Evolutionary conservation across 2,888 invertebrate genomes (phyloP).

Genomic region (Latrodectus elegans): DNA sequence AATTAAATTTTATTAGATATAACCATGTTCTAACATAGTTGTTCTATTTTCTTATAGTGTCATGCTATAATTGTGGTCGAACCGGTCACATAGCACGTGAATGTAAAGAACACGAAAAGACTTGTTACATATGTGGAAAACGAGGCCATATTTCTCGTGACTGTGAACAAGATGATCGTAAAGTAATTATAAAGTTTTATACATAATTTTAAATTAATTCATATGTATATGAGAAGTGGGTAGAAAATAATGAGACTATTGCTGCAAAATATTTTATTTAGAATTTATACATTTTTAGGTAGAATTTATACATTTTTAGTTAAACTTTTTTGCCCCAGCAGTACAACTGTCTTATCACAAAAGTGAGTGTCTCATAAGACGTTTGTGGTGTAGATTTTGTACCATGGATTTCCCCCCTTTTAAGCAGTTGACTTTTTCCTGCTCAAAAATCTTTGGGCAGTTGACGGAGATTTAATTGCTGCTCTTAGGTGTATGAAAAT

Average conservation of each 20-base stretch:
- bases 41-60: constrained; percentile 76
- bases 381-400: too few relatives aligned
- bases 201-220: background rate
- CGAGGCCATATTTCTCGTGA: constrained; percentile 77
- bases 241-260: background rate
- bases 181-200: constrained; percentile 37
- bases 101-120: constrained; percentile 82
- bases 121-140: constrained; percentile 94
- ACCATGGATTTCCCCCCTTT: too few relatives aligned
- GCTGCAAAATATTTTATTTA: background rate
- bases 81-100: constrained; percentile 88
- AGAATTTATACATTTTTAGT: too few relatives aligned
- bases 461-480: too few relatives aligned
- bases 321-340: background rate
- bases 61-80: constrained; percentile 96
- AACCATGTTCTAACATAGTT: too few relatives aligned
- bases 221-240: background rate
- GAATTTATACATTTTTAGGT: background rate
- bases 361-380: too few relatives aligned
- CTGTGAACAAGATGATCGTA: constrained; percentile 73
- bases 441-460: too few relatives aligned
- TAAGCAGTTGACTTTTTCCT: too few relatives aligned
- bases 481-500: too few relatives aligned
- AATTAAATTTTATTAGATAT: too few relatives aligned
- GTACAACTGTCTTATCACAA: too few relatives aligned